Conservation (phyloP, 2,888 invertebrate genomes). For the Hyppa rectilinea region DNA sequence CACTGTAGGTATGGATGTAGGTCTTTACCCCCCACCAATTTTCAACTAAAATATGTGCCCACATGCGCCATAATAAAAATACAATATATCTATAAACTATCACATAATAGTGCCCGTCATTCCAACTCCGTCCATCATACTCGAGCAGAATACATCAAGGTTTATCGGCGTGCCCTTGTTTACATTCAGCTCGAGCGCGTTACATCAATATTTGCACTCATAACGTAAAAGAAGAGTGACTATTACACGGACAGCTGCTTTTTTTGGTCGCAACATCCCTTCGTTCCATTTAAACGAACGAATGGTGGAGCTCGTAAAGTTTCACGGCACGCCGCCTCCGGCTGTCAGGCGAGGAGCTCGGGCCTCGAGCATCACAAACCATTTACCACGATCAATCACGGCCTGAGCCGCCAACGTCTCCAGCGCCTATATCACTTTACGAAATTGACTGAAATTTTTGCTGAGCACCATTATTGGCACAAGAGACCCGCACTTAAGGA, state of each 20-base stretch:
- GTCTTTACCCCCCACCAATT: neutral
- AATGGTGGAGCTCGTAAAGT: conserved; percentile 76
- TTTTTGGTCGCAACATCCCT: conserved; percentile 66
- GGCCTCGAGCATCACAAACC: conserved; percentile 77
- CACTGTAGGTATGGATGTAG: no score
- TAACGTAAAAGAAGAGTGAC: conserved; percentile 66
- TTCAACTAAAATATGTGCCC: conserved; percentile 46
- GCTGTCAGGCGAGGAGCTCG: conserved; percentile 70
- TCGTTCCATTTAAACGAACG: conserved; percentile 66
- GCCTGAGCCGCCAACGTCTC: conserved; percentile 73
- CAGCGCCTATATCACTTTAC: conserved; percentile 80
- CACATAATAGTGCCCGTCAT: conserved; percentile 50
- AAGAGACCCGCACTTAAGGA: conserved; percentile 60
- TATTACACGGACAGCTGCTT: conserved; percentile 67
- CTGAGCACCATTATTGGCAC: conserved; percentile 71
- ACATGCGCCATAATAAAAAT: conserved; percentile 35
- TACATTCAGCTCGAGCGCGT: conserved; percentile 64
- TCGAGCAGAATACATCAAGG: conserved; percentile 61
- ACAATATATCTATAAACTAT: conserved; percentile 43
- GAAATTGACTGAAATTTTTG: conserved; percentile 80
- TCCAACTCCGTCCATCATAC: conserved; percentile 59
- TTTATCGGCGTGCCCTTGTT: conserved; percentile 63
- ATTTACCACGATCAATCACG: conserved; percentile 86
- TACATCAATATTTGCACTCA: conserved; percentile 68
- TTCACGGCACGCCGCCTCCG: conserved; percentile 78